Conservation (phyloP, 2,888 invertebrate species). For the Abrostola tripartita region DNA sequence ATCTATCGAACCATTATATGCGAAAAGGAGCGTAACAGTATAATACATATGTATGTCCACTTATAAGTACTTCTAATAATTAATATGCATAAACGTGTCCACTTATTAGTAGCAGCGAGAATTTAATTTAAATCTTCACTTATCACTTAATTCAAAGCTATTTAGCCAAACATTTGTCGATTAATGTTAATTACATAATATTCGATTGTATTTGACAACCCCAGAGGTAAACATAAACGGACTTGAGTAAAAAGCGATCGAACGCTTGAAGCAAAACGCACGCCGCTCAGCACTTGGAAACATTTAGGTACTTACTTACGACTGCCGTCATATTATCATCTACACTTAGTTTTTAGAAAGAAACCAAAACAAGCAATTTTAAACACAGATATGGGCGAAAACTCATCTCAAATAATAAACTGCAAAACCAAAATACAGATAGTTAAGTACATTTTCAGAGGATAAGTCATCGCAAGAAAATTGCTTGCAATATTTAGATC, state of each 20-base stretch:
- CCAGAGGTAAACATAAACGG: conserved; percentile 26
- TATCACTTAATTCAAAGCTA: conserved; percentile 38
- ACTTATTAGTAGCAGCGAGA: neutral
- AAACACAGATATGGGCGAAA: too few relatives aligned
- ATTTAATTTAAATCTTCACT: conserved; percentile 48
- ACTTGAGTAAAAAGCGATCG: conserved; percentile 25
- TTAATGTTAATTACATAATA: conserved; percentile 60
- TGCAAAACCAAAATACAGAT: too few relatives aligned
- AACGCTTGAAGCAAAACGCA: neutral
- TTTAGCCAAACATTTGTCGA: conserved; percentile 53
- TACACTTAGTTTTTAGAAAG: too few relatives aligned
- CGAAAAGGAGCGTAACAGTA: too few relatives aligned
- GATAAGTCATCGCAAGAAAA: too few relatives aligned
- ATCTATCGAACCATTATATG: too few relatives aligned
- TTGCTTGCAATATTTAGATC: too few relatives aligned
- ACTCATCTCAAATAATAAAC: too few relatives aligned
- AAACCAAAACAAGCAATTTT: too few relatives aligned
- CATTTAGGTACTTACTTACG: too few relatives aligned
- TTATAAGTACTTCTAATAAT: neutral
- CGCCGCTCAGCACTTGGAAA: neutral
- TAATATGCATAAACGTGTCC: neutral
- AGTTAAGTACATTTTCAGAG: too few relatives aligned
- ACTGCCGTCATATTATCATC: too few relatives aligned
- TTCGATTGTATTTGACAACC: conserved; percentile 50
- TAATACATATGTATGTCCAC: neutral